Evolutionary conservation across 2,888 invertebrate species (phyloP), one percentile per base, ranked within the genome.

Genomic region (Pachliopta kotzebuea): DNA sequence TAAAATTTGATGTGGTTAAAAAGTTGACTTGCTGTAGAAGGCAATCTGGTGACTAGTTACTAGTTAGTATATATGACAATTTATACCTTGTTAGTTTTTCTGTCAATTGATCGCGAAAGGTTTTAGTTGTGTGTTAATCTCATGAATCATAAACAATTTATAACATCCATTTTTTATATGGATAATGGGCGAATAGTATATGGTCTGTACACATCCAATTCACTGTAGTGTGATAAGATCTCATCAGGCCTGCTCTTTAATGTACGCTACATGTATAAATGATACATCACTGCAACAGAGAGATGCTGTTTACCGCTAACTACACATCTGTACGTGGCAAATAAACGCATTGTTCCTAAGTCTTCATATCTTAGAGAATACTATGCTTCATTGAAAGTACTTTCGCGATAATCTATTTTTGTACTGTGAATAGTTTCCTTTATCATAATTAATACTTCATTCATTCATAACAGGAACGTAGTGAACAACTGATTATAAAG

Each of bases 321-420:
- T 11, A 52, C 20, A 21, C 21, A 37, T 42, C 29, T 37, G 45
- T 20, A 20, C 54, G 50, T 23, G 45, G 50, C 50, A 52, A 11
- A 52, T 52, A 52, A 52, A 52, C 50, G 21, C 50, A 52, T 63
- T 63, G 63, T 63, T 45, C 42, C n/a, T 18, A 42, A 53, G 31
- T 31, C 31, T 18, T 21, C 54, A 21, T 57, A 62, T 62, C 53
- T 31, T 53, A 63, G 29, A 18, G 21, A 58, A 63, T 42, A 58
- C 57, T 53, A 26, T 58, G 57, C 52, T 29, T 24, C 57, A 53
- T 53, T 58, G 53, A 58, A 42, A 29, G n/a, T 23, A 29, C 57
- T 58, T 29, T 53, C 42, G 45, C 53, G 52, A 63, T 63, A 45
- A 61, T 26, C 23, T 50, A 56, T 62, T 56, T 56, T 56, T 50